A percentile compares a stretch with the other conserved stretches of the same genome.
These are phyloP conservation scores for Carlito syrichta DNA, from an alignment of 2,113 vertebrate species.

Conservation along the genomic window DNA sequence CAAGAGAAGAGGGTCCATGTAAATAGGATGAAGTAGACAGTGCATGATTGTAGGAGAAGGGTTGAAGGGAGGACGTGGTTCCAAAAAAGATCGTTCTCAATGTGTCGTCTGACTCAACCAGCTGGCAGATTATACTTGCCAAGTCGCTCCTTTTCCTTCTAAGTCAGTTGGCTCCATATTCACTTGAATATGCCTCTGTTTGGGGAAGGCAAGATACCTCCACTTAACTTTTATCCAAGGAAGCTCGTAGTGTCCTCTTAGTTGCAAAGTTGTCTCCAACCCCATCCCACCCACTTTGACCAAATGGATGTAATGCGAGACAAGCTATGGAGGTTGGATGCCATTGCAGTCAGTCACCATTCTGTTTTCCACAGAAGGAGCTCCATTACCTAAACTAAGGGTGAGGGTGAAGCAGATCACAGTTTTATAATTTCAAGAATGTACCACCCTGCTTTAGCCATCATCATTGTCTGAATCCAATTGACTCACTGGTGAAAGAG, in stretches of 20 bases:
- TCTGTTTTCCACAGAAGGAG: background rate
- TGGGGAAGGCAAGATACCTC: constrained; percentile 8
- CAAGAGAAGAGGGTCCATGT: background rate
- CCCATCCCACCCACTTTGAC: background rate
- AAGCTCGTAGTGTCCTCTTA: background rate
- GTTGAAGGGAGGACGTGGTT: constrained; percentile 67
- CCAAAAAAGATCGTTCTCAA: constrained; percentile 69
- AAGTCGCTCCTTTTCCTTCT: constrained; percentile 67
- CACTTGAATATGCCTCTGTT: constrained; percentile 45
- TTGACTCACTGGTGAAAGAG: background rate
- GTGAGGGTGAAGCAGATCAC: background rate
- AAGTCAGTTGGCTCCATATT: constrained; percentile 59
- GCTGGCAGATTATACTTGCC: constrained; percentile 62
- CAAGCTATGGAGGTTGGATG: background rate
- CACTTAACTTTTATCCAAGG: constrained; percentile 18
- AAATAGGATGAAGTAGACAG: constrained; percentile 20
- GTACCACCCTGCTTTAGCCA: background rate
- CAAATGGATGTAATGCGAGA: background rate
- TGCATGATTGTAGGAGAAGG: constrained; percentile 26
- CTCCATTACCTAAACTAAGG: background rate
- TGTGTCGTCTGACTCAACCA: constrained; percentile 74
- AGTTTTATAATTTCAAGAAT: background rate
- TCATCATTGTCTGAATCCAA: background rate
- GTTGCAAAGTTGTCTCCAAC: background rate
- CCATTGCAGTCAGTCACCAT: background rate